These are phyloP conservation scores for Mustela erminea DNA, from an alignment of 2,797 vertebrate genomes.

Conservation along the genomic window DNA sequence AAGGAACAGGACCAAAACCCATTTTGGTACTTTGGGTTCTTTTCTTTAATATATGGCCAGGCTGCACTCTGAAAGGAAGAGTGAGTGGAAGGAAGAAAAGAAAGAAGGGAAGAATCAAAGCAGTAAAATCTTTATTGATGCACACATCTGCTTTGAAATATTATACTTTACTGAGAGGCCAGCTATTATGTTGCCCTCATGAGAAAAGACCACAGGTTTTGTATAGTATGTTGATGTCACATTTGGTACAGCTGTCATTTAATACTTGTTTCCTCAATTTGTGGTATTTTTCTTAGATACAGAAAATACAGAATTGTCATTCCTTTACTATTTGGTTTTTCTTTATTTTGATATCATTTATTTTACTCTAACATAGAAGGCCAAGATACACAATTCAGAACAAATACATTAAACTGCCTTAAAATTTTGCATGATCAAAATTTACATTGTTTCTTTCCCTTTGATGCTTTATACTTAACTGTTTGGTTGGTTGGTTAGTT, in stretches of 20 bases:
- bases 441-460: background rate
- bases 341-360: constrained; percentile 46
- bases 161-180: background rate
- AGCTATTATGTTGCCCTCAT: background rate
- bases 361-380: constrained; percentile 47
- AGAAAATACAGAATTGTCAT: background rate
- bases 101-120: background rate
- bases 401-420: background rate
- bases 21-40: background rate
- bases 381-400: background rate
- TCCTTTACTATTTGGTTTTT: background rate
- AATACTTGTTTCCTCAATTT: background rate
- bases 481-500: too few species aligned
- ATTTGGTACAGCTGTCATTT: constrained; percentile 30
- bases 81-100: too few species aligned
- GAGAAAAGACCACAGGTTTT: background rate
- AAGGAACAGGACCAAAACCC: constrained; percentile 38
- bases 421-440: background rate
- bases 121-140: background rate
- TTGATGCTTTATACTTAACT: background rate
- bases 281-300: background rate
- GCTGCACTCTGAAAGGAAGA: background rate
- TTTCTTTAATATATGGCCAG: constrained; percentile 31
- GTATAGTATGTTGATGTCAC: background rate
- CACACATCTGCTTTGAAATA: constrained; percentile 54